These are phyloP conservation scores for Hozukius guyotensis DNA, from an alignment of 2,797 vertebrate genomes.

Conservation along the genomic window DNA sequence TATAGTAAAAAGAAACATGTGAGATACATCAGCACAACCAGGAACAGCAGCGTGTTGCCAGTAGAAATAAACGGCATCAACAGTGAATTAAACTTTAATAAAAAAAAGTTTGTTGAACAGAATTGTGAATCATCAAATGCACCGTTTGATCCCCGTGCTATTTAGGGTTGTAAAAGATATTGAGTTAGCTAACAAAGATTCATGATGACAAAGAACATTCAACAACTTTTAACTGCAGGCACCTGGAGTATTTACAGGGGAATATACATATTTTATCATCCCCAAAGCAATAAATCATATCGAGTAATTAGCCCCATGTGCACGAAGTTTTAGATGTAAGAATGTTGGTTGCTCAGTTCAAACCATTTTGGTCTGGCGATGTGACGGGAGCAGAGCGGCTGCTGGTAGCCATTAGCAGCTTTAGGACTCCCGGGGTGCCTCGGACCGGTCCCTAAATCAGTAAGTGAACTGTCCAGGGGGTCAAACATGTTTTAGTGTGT, in stretches of 20 bases:
- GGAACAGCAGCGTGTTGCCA: background rate
- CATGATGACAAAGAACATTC: constrained; percentile 16
- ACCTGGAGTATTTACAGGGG: constrained; percentile 7
- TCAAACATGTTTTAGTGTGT: constrained; percentile 1
- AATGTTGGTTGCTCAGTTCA: background rate
- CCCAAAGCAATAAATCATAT: constrained; percentile 32
- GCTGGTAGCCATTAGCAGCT: constrained; percentile 13
- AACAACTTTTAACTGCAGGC: constrained; percentile 14
- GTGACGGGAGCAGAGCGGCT: background rate
- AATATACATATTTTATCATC: constrained; percentile 25
- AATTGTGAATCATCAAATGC: constrained; percentile 4
- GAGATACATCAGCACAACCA: background rate
- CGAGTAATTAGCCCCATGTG: constrained; percentile 25
- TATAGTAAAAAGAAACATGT: background rate
- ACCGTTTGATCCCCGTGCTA: background rate
- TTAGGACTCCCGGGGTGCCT: background rate
- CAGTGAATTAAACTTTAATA: background rate
- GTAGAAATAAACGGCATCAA: background rate
- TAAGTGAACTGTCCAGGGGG: background rate
- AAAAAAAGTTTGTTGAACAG: background rate
- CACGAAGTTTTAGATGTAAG: background rate
- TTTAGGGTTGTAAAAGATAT: background rate
- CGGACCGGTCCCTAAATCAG: background rate
- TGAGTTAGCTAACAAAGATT: constrained; percentile 17
- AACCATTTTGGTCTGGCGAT: constrained; percentile 6